Evolutionary conservation across 2,888 invertebrate species (phyloP).

Genomic region (Ochropleura plecta): DNA sequence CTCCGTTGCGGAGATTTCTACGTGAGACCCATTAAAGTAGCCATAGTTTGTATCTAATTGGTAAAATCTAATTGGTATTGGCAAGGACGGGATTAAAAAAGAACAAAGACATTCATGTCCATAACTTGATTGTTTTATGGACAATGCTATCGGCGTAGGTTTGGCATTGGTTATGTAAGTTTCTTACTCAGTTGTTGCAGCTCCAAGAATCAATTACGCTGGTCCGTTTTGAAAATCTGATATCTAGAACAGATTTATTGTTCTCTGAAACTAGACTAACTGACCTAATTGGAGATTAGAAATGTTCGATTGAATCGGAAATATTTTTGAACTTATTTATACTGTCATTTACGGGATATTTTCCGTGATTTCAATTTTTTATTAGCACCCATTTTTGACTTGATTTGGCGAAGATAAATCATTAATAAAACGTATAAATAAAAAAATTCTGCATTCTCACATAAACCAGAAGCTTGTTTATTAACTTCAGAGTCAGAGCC

Average conservation of each 20-base stretch:
- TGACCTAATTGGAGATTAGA: constrained; percentile 3
- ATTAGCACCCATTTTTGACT: no score
- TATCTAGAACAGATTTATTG: constrained; percentile 58
- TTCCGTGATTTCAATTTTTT: no score
- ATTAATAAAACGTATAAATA: background rate
- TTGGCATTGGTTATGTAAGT: constrained; percentile 49
- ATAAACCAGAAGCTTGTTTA: no score
- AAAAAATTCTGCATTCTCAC: no score
- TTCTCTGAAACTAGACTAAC: constrained; percentile 18
- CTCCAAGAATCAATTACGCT: constrained; percentile 53
- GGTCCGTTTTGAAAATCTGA: constrained; percentile 59
- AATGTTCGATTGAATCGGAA: constrained; percentile 4
- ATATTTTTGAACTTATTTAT: no score
- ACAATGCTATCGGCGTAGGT: constrained; percentile 50
- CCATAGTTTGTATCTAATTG: constrained; percentile 48
- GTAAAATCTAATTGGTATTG: constrained; percentile 50
- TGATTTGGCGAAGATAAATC: background rate
- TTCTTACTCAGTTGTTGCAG: constrained; percentile 33
- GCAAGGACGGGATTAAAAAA: constrained; percentile 49
- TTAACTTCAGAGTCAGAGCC: no score
- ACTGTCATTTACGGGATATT: no score
- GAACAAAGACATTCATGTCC: constrained; percentile 44
- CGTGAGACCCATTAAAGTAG: constrained; percentile 39
- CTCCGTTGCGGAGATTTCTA: constrained; percentile 34
- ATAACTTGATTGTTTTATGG: constrained; percentile 56